Evolutionary conservation across 2,888 invertebrate species (phyloP), one percentile per base, ranked within the genome.

Genomic region (Brachypalpus laphriformis): DNA sequence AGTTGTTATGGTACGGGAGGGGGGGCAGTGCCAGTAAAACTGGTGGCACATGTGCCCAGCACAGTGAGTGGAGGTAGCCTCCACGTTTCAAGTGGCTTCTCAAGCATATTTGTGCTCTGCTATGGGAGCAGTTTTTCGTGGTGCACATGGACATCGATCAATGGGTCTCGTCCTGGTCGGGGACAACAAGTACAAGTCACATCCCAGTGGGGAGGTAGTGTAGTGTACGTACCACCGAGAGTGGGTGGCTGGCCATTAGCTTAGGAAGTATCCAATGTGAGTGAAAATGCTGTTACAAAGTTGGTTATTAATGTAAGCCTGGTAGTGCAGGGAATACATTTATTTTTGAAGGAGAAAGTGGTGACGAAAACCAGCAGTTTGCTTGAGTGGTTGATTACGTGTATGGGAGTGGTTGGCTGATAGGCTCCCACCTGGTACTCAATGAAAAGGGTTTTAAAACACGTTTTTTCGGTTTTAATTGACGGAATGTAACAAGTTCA

Each of bases 111-210:
- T 59, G 25, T 25, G 11, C 22, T 22, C 25, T 16, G 42, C 16
- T 6, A 1, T 22, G 28, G 40, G 47, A 16, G 9, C 25, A 9
- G 14, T 31, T 40, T 45, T 31, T 63, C 22, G n/a, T 28, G 0
- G 28, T 63, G 20, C 47, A 47, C 31, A 63, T 31, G 63, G 63
- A 47, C 45, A 63, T 34, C 47, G 63, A 63, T 63, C 63, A 63
- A 63, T 47, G 63, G 6, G 34, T 34, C 22, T 40, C 18, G 40
- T 34, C 11, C 34, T 56, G 34, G 42, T 47, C 20, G 45, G 11
- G 45, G 28, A 18, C 8, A 31, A n/a, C 6, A 16, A 22, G 25
- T 45, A 40, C n/a, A 45, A 3, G 42, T n/a, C 59, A n/a, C 11
- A 14, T 28, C 28, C 14, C 28, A n/a, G 28, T 16, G 9, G 4